Percentiles rank a stretch among this genome's conserved stretches.
Conservation (phyloP, 2,113 vertebrate genomes). For the Oncorhynchus mykiss region DNA sequence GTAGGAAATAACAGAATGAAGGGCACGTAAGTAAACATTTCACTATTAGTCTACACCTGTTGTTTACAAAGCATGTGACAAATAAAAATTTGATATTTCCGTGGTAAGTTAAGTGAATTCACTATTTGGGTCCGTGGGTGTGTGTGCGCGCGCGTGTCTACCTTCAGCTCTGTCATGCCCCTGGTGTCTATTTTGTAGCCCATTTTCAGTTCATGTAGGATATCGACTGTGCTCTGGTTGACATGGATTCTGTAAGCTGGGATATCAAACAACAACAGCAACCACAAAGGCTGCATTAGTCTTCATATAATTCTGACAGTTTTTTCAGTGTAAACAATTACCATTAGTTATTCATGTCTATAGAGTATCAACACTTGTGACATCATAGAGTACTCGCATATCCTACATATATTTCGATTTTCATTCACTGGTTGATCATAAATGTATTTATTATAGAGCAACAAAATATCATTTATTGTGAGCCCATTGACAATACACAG, state of each 20-base stretch:
- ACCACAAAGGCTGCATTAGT: neutral
- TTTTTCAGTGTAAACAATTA: neutral
- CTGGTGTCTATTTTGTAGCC: constrained; percentile 80
- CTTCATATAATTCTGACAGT: neutral
- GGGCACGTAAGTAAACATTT: neutral
- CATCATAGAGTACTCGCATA: neutral
- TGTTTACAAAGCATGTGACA: neutral
- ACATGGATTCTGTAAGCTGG: constrained; percentile 90
- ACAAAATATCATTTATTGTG: neutral
- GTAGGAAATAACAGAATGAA: neutral
- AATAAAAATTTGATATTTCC: neutral
- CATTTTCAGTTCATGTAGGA: constrained; percentile 76
- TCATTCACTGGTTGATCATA: neutral
- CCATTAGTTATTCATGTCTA: neutral
- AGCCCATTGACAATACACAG: neutral
- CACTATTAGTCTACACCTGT: neutral
- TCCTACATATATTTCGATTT: neutral
- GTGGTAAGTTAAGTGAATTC: neutral
- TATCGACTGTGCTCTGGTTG: constrained; percentile 79
- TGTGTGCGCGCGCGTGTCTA: constrained; percentile 39
- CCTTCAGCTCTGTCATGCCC: constrained; percentile 89
- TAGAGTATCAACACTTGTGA: neutral
- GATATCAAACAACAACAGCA: neutral
- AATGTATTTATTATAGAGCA: neutral
- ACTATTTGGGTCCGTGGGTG: no score